phyloP scores from a whole-genome alignment of 2,797 vertebrate genomes.

The Petrocephalus schoutedeni region DNA sequence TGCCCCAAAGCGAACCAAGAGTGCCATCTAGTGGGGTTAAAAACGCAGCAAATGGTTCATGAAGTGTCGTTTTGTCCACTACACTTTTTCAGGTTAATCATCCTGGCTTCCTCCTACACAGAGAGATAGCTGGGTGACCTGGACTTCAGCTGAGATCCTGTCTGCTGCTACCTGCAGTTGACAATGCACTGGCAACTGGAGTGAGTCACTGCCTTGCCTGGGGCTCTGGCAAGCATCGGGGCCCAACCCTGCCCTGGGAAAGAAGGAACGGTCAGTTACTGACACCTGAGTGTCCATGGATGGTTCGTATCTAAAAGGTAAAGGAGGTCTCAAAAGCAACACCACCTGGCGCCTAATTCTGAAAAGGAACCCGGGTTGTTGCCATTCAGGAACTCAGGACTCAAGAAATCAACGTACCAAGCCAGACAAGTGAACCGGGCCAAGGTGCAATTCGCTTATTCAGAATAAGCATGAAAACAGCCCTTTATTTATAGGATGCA shows the following conservation, averaged over 20 bases:
- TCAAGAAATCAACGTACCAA: background rate
- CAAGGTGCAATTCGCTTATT: background rate
- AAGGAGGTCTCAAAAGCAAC: background rate
- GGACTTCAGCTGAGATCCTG: background rate
- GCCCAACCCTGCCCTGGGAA: background rate
- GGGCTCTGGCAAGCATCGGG: background rate
- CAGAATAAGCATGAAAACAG: background rate
- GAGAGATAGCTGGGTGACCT: background rate
- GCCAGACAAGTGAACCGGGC: background rate
- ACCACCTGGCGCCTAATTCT: background rate
- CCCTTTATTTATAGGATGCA: slow-evolving; percentile 13
- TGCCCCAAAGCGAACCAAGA: background rate
- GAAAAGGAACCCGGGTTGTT: background rate
- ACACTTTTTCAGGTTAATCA: background rate
- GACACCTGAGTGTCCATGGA: background rate
- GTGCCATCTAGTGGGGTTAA: background rate
- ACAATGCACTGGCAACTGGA: background rate
- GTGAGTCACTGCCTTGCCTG: background rate
- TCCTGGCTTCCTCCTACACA: background rate
- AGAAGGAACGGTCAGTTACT: background rate
- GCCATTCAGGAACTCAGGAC: background rate
- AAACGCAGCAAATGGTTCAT: background rate
- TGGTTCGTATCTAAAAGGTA: background rate
- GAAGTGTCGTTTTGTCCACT: background rate
- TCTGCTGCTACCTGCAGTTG: background rate